These are phyloP conservation scores for Solea senegalensis DNA, from an alignment of 2,113 vertebrate genomes.

Conservation along the genomic window DNA sequence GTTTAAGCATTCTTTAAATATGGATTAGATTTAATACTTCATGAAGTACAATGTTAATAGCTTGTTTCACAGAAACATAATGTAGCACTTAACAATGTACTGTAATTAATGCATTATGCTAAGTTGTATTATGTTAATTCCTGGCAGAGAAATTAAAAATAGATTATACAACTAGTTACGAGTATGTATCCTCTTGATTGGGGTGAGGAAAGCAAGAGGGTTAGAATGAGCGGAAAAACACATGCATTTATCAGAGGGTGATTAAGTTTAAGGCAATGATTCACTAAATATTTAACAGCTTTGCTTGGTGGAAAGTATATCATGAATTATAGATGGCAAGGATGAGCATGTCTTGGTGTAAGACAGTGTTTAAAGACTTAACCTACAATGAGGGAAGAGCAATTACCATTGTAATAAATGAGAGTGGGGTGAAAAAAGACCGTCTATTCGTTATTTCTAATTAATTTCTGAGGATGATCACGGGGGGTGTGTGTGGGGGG, in stretches of 20 bases:
- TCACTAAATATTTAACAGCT: constrained; percentile 89
- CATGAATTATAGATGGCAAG: constrained; percentile 85
- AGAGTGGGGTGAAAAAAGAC: constrained; percentile 72
- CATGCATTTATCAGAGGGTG: constrained; percentile 82
- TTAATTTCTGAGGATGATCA: constrained; percentile 83
- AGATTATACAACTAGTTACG: constrained; percentile 73
- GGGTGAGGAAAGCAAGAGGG: constrained; percentile 59
- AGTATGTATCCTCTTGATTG: constrained; percentile 75
- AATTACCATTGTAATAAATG: constrained; percentile 87
- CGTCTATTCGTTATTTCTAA: constrained; percentile 85
- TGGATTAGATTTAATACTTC: constrained; percentile 80
- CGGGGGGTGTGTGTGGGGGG: constrained; percentile 56
- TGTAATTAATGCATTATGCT: constrained; percentile 81
- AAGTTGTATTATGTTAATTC: constrained; percentile 81
- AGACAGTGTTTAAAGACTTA: constrained; percentile 86
- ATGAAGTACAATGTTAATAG: constrained; percentile 81
- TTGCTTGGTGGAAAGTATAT: constrained; percentile 87
- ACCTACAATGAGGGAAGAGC: constrained; percentile 85
- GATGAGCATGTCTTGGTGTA: constrained; percentile 84
- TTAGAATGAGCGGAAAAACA: constrained; percentile 64
- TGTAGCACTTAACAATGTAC: constrained; percentile 76
- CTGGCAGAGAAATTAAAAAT: constrained; percentile 79
- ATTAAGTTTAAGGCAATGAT: constrained; percentile 86
- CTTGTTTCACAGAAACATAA: constrained; percentile 74
- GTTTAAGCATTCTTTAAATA: constrained; percentile 81